A percentile compares a stretch with the other conserved stretches of the same genome.
These are phyloP conservation scores for Limenitis camilla DNA, from an alignment of 2,888 invertebrate species.

Conservation along the genomic window DNA sequence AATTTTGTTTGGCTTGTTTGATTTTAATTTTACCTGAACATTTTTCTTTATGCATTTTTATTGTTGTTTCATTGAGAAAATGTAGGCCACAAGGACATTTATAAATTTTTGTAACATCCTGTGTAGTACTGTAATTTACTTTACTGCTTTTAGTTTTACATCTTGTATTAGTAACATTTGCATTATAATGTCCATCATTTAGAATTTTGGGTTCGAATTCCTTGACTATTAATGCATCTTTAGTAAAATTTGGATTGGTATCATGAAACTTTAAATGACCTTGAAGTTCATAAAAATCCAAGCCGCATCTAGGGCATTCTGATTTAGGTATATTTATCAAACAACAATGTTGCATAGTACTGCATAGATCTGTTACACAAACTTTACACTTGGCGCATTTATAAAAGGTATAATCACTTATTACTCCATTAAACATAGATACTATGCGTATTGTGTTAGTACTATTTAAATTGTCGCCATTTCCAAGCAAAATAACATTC, in stretches of 20 bases:
- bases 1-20: constrained; percentile 35
- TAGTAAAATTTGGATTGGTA: constrained; percentile 37
- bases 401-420: constrained; percentile 47
- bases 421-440: constrained; percentile 37
- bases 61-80: constrained; percentile 39
- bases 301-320: constrained; percentile 41
- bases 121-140: background rate
- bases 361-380: constrained; percentile 33
- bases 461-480: constrained; percentile 12
- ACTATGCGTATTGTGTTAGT: constrained; percentile 2
- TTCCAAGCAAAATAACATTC: constrained; percentile 46
- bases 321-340: constrained; percentile 30
- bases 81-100: constrained; percentile 52
- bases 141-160: background rate
- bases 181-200: background rate
- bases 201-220: constrained; percentile 25
- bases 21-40: constrained; percentile 20
- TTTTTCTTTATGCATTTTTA: constrained; percentile 34
- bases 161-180: background rate
- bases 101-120: constrained; percentile 34
- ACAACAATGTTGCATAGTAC: constrained; percentile 38
- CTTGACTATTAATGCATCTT: constrained; percentile 40
- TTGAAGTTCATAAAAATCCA: constrained; percentile 39
- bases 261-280: constrained; percentile 42
- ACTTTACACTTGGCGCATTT: constrained; percentile 45